phyloP scores from a whole-genome alignment of 2,113 vertebrate species.

The Microcebus tavaratra region DNA sequence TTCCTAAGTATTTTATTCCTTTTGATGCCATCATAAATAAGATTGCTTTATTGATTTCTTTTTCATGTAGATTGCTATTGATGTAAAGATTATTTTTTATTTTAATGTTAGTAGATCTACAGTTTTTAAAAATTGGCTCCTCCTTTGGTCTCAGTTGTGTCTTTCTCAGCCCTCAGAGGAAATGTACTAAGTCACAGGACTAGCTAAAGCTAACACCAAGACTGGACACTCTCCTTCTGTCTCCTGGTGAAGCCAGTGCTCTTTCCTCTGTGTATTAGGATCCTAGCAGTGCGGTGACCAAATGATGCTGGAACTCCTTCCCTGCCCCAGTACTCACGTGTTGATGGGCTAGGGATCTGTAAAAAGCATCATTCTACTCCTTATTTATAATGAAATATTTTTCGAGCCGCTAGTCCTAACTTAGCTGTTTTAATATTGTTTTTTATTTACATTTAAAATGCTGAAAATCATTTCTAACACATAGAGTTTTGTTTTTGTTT shows the following conservation, averaged over 20 bases:
- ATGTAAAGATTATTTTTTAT: background rate
- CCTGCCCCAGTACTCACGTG: background rate
- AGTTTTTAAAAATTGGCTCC: background rate
- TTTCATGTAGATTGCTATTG: background rate
- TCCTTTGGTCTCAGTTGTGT: background rate
- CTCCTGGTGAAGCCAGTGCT: background rate
- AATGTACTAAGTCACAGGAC: background rate
- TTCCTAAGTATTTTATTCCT: background rate
- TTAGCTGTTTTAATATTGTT: background rate
- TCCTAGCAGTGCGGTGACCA: background rate
- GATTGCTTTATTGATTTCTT: background rate
- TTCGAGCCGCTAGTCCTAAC: background rate
- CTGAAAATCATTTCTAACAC: background rate
- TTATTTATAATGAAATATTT: background rate
- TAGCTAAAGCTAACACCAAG: background rate
- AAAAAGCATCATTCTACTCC: background rate
- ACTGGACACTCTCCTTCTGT: rapidly evolving
- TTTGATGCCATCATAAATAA: background rate
- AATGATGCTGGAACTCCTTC: rapidly evolving
- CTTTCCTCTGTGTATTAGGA: background rate
- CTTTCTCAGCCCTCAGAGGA: background rate
- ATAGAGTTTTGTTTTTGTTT: too few species aligned
- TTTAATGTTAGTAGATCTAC: background rate
- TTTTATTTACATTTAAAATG: background rate
- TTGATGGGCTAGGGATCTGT: background rate